Base-by-base conservation (phyloP, 2,113 vertebrate species). In the Tenebrosternarchus preto region DNA sequence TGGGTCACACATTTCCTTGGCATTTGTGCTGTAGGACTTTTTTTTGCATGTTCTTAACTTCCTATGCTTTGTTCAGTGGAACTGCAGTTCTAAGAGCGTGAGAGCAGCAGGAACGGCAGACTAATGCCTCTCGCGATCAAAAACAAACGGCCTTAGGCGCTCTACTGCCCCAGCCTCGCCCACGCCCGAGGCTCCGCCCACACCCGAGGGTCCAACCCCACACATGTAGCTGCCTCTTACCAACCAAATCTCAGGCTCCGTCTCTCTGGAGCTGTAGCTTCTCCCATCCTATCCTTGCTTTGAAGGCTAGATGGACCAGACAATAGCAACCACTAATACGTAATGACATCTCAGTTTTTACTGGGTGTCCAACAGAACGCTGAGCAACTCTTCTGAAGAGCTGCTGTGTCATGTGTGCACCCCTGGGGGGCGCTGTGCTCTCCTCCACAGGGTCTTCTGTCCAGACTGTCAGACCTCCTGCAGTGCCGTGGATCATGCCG, bases 401-500 rank as follows among this genome's bases (percentile, higher is more conserved):
- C n/a, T 50, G 5, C 50, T 36, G 16, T 36, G 61, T 64, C 11
- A 4, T 64, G n/a, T 46, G 25, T 15, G 31, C 55, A 63, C 0
- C 31, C 25, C 3, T 57, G 43, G 43, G 8, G 43, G 43, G 43
- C 43, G 8, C 74, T 69, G 3, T 53, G 82, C 85, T 84, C 50
- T 83, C 79, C 69, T 68, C 24, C 3, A 66, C 89, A 97, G 95
- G 94, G 95, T 66, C 90, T 97, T 80, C 91, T 96, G 74, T 94
- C 95, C 84, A 94, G 93, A 56, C 88, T 96, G 86, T 95, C 91
- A 2, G 94, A 95, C 85, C 89, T 96, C 80, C 90, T 97, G 88
- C 91, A 95, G 88, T 96, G 95, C 80, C 92, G 95, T 4, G 95
- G 95, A 94, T 95, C 94, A 2, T 96, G 94, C 81, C 85, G 77